phyloP scores from a whole-genome alignment of 2,113 vertebrate genomes.

The Myiozetetes cayanensis region DNA sequence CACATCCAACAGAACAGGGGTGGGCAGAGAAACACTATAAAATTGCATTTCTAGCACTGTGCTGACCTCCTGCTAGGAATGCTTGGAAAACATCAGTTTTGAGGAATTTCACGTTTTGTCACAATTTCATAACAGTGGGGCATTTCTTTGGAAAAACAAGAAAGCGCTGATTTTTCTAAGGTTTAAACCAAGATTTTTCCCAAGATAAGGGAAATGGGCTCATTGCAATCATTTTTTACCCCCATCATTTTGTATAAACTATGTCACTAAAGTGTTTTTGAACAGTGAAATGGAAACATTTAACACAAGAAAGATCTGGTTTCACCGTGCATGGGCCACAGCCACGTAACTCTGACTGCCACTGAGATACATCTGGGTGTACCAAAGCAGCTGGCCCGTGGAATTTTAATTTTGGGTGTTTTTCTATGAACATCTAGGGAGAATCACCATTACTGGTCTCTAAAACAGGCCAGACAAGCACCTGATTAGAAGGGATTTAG shows the following conservation, averaged over 20 bases:
- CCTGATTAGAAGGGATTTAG: background rate
- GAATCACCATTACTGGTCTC: background rate
- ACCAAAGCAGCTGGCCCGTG: background rate
- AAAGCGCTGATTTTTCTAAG: background rate
- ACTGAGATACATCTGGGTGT: background rate
- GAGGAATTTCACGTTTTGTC: background rate
- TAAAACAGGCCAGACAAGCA: background rate
- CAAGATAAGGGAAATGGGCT: background rate
- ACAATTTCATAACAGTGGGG: background rate
- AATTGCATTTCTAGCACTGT: background rate
- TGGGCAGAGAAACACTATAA: background rate
- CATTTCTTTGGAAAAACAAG: background rate
- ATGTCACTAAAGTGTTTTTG: background rate
- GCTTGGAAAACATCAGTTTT: background rate
- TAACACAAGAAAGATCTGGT: background rate
- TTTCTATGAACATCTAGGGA: background rate
- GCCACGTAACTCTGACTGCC: background rate
- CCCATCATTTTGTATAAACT: background rate
- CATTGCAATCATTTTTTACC: background rate
- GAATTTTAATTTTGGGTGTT: background rate
- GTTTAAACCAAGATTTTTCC: background rate
- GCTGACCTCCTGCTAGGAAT: background rate
- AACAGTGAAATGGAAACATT: background rate
- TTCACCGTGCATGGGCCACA: background rate
- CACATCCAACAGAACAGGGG: background rate